phyloP scores from a whole-genome alignment of 2,888 invertebrate genomes.

The Philereme vetulata region DNA sequence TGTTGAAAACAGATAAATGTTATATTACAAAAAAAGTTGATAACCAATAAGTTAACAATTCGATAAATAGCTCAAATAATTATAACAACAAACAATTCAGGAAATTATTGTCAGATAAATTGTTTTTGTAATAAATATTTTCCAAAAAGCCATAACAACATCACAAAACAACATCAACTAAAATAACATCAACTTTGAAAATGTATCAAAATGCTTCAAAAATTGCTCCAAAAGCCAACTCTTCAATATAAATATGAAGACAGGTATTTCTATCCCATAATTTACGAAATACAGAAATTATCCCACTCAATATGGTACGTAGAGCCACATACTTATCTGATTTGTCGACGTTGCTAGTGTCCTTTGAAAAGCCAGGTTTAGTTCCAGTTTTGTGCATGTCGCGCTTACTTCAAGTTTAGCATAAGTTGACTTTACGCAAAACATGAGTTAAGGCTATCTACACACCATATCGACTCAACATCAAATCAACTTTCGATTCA shows the following conservation, averaged over 20 bases:
- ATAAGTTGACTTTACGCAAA: too few relatives aligned
- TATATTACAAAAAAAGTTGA: neutral
- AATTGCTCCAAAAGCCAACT: conserved; percentile 28
- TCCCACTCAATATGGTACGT: too few relatives aligned
- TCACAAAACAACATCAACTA: conserved; percentile 15
- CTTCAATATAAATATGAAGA: neutral
- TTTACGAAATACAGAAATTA: neutral
- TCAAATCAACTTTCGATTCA: too few relatives aligned
- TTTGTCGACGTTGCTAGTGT: too few relatives aligned
- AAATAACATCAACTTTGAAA: conserved; percentile 31
- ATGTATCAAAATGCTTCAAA: conserved; percentile 33
- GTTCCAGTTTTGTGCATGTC: too few relatives aligned
- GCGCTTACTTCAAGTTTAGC: too few relatives aligned
- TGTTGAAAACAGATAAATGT: too few relatives aligned
- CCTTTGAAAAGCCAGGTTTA: too few relatives aligned
- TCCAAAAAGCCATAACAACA: conserved; percentile 15
- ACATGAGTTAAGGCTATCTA: too few relatives aligned
- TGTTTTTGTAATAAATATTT: conserved; percentile 47
- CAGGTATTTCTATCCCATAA: neutral
- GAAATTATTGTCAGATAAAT: conserved; percentile 73
- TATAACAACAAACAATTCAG: conserved; percentile 35
- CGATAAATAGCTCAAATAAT: conserved; percentile 25
- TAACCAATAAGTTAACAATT: neutral
- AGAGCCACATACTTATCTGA: too few relatives aligned
- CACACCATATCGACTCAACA: too few relatives aligned